phyloP scores from a whole-genome alignment of 2,888 invertebrate species.

The Drymonia ruficornis region DNA sequence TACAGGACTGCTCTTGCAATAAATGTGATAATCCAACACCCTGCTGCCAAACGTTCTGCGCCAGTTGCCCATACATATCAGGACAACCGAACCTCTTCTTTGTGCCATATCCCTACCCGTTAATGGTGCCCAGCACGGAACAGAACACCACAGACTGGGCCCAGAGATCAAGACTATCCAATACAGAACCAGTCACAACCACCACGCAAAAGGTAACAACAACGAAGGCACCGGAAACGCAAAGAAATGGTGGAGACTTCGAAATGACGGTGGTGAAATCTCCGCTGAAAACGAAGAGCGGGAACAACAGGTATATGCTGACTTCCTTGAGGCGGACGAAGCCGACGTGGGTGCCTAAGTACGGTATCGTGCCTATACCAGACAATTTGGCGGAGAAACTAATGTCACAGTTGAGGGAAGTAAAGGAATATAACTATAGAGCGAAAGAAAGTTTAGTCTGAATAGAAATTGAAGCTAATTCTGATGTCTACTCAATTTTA shows the following conservation, averaged over 20 bases:
- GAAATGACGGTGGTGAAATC: constrained; percentile 29
- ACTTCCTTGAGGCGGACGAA: constrained; percentile 52
- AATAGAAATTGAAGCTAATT: neutral
- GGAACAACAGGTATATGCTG: constrained; percentile 45
- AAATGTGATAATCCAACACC: constrained; percentile 40
- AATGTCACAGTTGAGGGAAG: constrained; percentile 49
- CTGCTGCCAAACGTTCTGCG: constrained; percentile 47
- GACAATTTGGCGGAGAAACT: constrained; percentile 58
- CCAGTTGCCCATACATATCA: constrained; percentile 26
- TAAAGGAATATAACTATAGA: constrained; percentile 25
- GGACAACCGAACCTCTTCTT: constrained; percentile 38
- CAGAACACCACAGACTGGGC: constrained; percentile 1
- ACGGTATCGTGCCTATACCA: constrained; percentile 66
- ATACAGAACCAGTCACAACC: constrained; percentile 11
- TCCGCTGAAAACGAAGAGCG: constrained; percentile 22
- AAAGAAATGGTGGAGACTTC: constrained; percentile 18
- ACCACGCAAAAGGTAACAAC: constrained; percentile 4
- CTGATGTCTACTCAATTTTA: too few relatives aligned
- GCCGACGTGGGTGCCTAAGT: constrained; percentile 58
- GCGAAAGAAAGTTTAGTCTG: neutral
- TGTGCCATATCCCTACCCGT: constrained; percentile 51
- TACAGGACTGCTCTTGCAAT: constrained; percentile 43
- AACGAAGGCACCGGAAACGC: constrained; percentile 10
- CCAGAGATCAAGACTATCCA: constrained; percentile 5
- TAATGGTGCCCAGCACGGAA: constrained; percentile 19